Conservation (phyloP, 2,797 vertebrate species). For the Urophycis tenuis region DNA sequence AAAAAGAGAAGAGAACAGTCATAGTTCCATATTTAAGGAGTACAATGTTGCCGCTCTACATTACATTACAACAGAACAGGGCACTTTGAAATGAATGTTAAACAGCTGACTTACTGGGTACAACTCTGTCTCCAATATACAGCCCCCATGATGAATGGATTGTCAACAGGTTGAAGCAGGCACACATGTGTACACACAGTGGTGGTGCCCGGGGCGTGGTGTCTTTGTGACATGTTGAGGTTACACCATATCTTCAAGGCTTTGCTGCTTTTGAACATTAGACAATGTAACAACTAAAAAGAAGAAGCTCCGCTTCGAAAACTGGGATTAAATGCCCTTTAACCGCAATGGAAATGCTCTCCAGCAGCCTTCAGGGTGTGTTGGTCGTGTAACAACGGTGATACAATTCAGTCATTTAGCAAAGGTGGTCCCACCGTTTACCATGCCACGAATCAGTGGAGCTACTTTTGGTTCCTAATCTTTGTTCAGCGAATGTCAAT, state of each 20-base stretch:
- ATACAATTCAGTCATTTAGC: not conserved
- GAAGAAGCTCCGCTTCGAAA: not conserved
- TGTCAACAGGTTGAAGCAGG: conserved; percentile 24
- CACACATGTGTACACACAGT: conserved; percentile 36
- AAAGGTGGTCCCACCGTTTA: not conserved
- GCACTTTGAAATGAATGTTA: not conserved
- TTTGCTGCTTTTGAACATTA: conserved; percentile 33
- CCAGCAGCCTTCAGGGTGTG: not conserved
- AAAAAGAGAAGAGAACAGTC: not conserved
- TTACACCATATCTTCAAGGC: conserved; percentile 45
- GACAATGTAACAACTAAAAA: not conserved
- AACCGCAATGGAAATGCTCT: not conserved
- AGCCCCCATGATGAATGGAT: conserved; percentile 37
- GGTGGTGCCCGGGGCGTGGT: conserved; percentile 58
- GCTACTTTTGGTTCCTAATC: not conserved
- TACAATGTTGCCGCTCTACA: not conserved
- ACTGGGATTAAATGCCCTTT: not conserved
- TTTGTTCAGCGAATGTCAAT: not conserved
- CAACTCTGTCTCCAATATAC: not conserved
- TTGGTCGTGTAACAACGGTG: not conserved
- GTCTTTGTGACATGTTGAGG: conserved; percentile 49
- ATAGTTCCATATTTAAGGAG: not conserved
- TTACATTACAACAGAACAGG: not conserved
- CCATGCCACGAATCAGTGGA: not conserved
- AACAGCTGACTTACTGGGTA: not conserved